Evolutionary conservation across 2,113 vertebrate species (phyloP).

Genomic region (Clarias batrachus): DNA sequence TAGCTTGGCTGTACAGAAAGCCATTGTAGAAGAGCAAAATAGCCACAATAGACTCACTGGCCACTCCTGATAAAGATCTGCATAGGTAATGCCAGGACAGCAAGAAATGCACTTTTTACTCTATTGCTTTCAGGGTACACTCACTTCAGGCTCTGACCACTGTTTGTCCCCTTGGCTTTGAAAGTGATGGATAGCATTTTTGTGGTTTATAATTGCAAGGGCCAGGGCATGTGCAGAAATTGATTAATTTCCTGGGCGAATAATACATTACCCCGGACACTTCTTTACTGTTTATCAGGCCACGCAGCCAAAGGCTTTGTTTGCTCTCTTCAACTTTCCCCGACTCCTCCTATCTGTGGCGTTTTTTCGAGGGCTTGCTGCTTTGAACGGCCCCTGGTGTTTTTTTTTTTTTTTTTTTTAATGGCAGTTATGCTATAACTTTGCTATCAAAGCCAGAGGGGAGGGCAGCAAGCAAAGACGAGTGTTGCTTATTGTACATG

Average conservation of each 20-base stretch:
- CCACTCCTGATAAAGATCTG: conserved; percentile 76
- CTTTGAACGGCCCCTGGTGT: conserved; percentile 49
- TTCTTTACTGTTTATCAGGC: conserved; percentile 63
- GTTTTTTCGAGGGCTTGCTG: conserved; percentile 45
- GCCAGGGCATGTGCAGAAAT: conserved; percentile 56
- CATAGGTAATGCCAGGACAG: conserved; percentile 74
- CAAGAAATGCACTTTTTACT: conserved; percentile 72
- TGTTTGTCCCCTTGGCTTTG: conserved; percentile 64
- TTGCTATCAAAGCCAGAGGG: conserved; percentile 46
- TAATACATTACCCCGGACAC: conserved; percentile 63
- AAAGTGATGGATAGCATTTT: conserved; percentile 71
- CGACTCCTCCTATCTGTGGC: conserved; percentile 50
- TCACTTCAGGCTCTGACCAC: conserved; percentile 62
- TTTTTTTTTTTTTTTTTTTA: not conserved
- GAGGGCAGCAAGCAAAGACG: conserved; percentile 34
- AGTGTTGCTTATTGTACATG: conserved; percentile 43
- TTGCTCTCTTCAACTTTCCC: conserved; percentile 60
- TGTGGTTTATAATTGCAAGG: conserved; percentile 71
- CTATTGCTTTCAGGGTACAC: conserved; percentile 62
- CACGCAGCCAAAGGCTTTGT: conserved; percentile 63
- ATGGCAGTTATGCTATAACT: conserved; percentile 36
- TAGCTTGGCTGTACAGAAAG: conserved; percentile 74
- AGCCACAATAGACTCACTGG: conserved; percentile 73
- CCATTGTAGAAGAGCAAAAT: conserved; percentile 74
- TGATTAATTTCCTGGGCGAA: conserved; percentile 66